Percentiles rank a stretch among this genome's conserved stretches.
Conservation (phyloP, 2,113 vertebrate species). For the Heteronetta atricapilla region DNA sequence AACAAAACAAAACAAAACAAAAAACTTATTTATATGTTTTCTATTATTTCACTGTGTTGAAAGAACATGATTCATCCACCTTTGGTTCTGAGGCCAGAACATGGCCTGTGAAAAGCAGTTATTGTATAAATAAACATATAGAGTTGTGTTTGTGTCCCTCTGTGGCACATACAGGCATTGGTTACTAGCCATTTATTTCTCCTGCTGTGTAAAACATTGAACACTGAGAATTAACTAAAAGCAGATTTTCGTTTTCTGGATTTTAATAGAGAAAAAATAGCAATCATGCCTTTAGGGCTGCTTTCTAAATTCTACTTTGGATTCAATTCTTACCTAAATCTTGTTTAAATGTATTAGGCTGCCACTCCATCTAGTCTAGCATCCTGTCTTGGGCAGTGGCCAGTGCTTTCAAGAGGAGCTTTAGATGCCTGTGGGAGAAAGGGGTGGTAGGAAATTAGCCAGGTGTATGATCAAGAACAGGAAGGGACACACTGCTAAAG, state of each 20-base stretch:
- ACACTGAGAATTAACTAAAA: conserved; percentile 5
- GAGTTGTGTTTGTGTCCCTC: background rate
- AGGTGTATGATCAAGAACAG: background rate
- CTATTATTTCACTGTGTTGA: background rate
- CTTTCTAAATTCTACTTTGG: conserved; percentile 9
- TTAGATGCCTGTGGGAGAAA: background rate
- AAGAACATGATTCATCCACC: background rate
- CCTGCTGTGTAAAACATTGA: background rate
- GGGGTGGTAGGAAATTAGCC: background rate
- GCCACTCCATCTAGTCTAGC: background rate
- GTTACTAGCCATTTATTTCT: conserved; percentile 11
- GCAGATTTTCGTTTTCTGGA: background rate
- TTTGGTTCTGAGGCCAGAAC: background rate
- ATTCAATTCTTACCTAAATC: background rate
- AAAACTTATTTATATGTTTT: background rate
- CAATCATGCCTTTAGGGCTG: background rate
- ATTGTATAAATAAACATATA: background rate
- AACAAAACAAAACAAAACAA: background rate
- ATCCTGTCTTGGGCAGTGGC: background rate
- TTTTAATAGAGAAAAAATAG: background rate
- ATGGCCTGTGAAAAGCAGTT: background rate
- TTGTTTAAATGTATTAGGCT: conserved; percentile 3
- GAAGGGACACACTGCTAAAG: background rate
- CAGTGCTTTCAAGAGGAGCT: conserved; percentile 3
- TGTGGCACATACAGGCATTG: background rate